A percentile compares a stretch with the other conserved stretches of the same genome.
These are phyloP conservation scores for Bombus impatiens DNA, from an alignment of 1,140 invertebrate genomes.

Conservation along the genomic window DNA sequence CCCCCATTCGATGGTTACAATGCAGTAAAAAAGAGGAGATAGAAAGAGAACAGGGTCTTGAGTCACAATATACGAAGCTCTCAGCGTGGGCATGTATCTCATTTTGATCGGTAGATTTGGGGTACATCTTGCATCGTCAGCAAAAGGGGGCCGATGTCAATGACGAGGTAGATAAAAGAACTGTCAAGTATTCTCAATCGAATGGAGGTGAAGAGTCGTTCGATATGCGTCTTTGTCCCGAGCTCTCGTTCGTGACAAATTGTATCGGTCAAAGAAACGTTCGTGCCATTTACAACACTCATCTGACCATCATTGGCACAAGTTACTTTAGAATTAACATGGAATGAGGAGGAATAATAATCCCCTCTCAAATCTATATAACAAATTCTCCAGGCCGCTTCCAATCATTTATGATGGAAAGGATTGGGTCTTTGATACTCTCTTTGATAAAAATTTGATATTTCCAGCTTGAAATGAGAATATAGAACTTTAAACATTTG, in stretches of 20 bases:
- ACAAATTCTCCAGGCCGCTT: neutral
- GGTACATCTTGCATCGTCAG: slow-evolving; percentile 64
- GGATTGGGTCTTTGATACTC: neutral
- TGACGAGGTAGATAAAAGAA: slow-evolving; percentile 68
- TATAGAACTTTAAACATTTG: neutral
- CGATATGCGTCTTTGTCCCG: slow-evolving; percentile 66
- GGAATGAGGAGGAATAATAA: neutral
- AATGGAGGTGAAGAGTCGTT: slow-evolving; percentile 68
- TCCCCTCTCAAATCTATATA: neutral
- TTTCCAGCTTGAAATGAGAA: neutral
- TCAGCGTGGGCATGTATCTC: neutral
- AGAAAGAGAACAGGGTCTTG: neutral
- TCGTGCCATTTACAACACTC: slow-evolving; percentile 50
- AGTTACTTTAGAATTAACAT: slow-evolving; percentile 15
- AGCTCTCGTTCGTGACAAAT: slow-evolving; percentile 66
- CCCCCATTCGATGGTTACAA: slow-evolving; percentile 1
- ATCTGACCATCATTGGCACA: neutral
- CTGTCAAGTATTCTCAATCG: slow-evolving; percentile 67
- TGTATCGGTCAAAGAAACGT: slow-evolving; percentile 54
- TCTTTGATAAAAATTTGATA: neutral
- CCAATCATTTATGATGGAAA: neutral
- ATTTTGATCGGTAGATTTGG: slow-evolving; percentile 38
- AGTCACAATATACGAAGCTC: neutral
- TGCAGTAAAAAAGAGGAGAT: neutral
- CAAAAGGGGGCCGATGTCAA: slow-evolving; percentile 60